Evolutionary conservation across 2,113 vertebrate species (phyloP), one percentile per base, ranked within the genome.

Genomic region (Connochaetes taurinus): DNA sequence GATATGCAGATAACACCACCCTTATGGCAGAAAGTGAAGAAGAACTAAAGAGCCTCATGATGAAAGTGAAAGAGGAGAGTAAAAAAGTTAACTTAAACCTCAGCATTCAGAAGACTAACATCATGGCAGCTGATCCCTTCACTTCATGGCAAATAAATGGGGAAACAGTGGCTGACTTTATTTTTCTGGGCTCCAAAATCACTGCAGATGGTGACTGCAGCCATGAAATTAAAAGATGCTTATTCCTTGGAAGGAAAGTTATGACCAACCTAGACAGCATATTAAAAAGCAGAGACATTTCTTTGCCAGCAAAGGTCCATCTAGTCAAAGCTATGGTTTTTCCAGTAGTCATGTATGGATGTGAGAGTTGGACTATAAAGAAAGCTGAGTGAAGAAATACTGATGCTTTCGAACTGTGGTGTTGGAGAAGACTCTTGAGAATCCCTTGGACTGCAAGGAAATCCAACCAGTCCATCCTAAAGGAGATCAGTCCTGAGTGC

Each of bases 261-360:
- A n/a, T 19, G 33, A 67, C 33, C 16, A 67, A 67, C 62, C 8
- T 67, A 67, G 16, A 19, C 16, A 67, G 62, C 33, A 67, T 67
- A 19, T 67, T 67, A 9, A n/a, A 67, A 67, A n/a, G 2, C 33
- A n/a, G 62, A 67, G 62, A 67, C 7, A 67, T 19, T n/a, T 19
- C 16, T 67, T 67, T n/a, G 62, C 16, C 33, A n/a, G 19, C 33
- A 67, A n/a, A 67, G 3, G 3, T n/a, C 33, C 1, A 0, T 67
- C 16, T 67, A 19, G 33, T n/a, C 62, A 67, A n/a, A 4, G 33
- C 33, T 67, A 67, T 67, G 16, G 16, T 67, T 67, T 67, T 67
- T 67, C 33, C 62, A 19, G 8, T n/a, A 2, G 7, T n/a, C 33
- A n/a, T 5, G 16, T 67, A 36, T 67, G n/a, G 64, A 36, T 21